A percentile compares a stretch with the other conserved stretches of the same genome.
These are phyloP conservation scores for Apodemia mormo DNA, from an alignment of 2,888 invertebrate species.

Conservation along the genomic window DNA sequence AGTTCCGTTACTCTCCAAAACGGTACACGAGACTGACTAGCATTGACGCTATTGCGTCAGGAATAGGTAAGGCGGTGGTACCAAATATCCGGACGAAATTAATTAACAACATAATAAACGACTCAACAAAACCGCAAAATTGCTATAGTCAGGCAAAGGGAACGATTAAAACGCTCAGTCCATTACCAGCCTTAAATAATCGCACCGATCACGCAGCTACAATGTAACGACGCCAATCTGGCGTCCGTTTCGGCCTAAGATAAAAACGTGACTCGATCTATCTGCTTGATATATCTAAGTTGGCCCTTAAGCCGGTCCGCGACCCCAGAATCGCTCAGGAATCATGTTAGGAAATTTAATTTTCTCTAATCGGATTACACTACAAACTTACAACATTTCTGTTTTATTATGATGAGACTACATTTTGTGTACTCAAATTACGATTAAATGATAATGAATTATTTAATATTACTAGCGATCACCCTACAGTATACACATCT, in stretches of 20 bases:
- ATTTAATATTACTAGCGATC: too few relatives aligned
- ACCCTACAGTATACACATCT: too few relatives aligned
- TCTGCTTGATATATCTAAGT: slow-evolving; percentile 24
- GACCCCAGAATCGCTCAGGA: slow-evolving; percentile 18
- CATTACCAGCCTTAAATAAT: slow-evolving; percentile 18
- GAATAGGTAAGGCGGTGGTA: too few relatives aligned
- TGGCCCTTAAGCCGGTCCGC: slow-evolving; percentile 17
- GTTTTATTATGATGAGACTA: slow-evolving; percentile 18
- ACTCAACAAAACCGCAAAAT: too few relatives aligned
- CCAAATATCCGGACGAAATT: too few relatives aligned
- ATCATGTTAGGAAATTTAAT: slow-evolving; percentile 27
- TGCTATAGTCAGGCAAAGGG: background rate
- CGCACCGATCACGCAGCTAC: slow-evolving; percentile 27
- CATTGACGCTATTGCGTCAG: too few relatives aligned
- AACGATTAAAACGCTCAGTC: background rate
- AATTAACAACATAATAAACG: too few relatives aligned
- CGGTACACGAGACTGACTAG: too few relatives aligned
- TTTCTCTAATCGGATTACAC: slow-evolving; percentile 27
- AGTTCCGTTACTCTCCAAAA: too few relatives aligned
- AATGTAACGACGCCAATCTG: slow-evolving; percentile 25
- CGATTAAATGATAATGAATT: too few relatives aligned
- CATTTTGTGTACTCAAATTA: background rate
- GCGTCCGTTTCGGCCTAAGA: slow-evolving; percentile 27
- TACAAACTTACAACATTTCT: slow-evolving; percentile 25
- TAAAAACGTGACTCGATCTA: slow-evolving; percentile 33